A percentile compares a stretch with the other conserved stretches of the same genome.
Conservation (phyloP, 1,140 invertebrate species). For the Brachionus asplanchnoidis region DNA sequence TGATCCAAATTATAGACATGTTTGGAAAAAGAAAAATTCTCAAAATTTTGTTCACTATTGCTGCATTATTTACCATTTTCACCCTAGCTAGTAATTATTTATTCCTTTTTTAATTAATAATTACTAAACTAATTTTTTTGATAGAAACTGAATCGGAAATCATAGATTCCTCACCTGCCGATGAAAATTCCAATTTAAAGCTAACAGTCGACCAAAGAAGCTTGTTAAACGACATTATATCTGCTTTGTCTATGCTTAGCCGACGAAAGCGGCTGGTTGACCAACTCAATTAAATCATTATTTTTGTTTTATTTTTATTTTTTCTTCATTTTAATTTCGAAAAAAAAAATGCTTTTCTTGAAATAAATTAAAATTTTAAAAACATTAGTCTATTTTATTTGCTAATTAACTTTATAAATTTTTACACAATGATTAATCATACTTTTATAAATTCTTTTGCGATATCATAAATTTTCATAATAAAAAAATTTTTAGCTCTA, state of each 20-base stretch:
- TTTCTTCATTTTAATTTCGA: not conserved
- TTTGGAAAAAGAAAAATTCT: not conserved
- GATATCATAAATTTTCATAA: conserved; percentile 10
- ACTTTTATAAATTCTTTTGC: not conserved
- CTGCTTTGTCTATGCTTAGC: not conserved
- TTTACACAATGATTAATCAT: not conserved
- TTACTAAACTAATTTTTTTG: not conserved
- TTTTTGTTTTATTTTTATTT: not conserved
- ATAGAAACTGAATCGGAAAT: not conserved
- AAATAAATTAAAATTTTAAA: not conserved
- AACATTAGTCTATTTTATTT: not conserved
- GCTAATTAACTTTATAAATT: not conserved
- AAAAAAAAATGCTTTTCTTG: not conserved
- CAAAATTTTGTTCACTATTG: not conserved
- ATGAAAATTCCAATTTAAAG: not conserved
- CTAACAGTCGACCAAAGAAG: conserved; percentile 20
- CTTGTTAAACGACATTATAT: conserved; percentile 20
- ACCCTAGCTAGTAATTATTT: not conserved
- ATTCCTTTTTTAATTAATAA: not conserved
- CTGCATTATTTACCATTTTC: not conserved
- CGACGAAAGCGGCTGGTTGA: not conserved
- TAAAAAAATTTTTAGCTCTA: not conserved
- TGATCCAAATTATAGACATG: not conserved
- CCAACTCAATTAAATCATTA: not conserved
- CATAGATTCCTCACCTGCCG: not conserved